A percentile compares a stretch with the other conserved stretches of the same genome.
Evolutionary conservation across 2,113 vertebrate species (phyloP).

Genomic region (Notothenia coriiceps): DNA sequence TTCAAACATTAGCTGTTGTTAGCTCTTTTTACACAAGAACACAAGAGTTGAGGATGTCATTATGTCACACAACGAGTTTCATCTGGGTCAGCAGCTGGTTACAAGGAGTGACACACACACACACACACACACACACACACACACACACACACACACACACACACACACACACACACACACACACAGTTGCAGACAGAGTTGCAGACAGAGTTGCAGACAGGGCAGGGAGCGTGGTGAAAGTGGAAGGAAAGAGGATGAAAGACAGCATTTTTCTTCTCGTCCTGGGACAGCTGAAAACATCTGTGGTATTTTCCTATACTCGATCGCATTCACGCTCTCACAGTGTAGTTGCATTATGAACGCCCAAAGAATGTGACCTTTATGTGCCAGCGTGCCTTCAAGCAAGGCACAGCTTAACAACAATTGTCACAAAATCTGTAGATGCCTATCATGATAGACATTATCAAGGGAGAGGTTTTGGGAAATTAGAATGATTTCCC

Average conservation of each 20-base stretch:
- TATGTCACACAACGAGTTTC: constrained; percentile 27
- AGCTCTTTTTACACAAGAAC: constrained; percentile 18
- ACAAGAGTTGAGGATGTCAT: constrained; percentile 42
- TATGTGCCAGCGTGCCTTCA: constrained; percentile 4
- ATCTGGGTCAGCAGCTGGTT: constrained; percentile 59
- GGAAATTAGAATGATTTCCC: neutral
- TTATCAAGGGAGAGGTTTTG: neutral
- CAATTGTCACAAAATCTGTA: neutral
- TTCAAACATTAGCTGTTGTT: constrained; percentile 39
- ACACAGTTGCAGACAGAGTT: constrained; percentile 36
- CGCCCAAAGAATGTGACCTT: constrained; percentile 57
- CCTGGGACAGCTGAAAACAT: constrained; percentile 66
- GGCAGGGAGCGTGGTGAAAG: constrained; percentile 52
- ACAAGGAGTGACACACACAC: constrained; percentile 25
- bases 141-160: constrained; percentile 5
- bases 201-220: constrained; percentile 43
- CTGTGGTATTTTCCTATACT: constrained; percentile 69
- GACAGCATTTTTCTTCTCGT: constrained; percentile 69
- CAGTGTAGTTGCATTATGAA: constrained; percentile 28
- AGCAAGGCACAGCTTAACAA: constrained; percentile 42
- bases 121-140: constrained; percentile 5
- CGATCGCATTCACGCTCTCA: constrained; percentile 19
- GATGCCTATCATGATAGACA: neutral
- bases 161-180: neutral
- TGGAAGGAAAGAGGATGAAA: constrained; percentile 71